A percentile compares a stretch with the other conserved stretches of the same genome.
Conservation (phyloP, 2,888 invertebrate genomes). For the Andrena flavipes region DNA sequence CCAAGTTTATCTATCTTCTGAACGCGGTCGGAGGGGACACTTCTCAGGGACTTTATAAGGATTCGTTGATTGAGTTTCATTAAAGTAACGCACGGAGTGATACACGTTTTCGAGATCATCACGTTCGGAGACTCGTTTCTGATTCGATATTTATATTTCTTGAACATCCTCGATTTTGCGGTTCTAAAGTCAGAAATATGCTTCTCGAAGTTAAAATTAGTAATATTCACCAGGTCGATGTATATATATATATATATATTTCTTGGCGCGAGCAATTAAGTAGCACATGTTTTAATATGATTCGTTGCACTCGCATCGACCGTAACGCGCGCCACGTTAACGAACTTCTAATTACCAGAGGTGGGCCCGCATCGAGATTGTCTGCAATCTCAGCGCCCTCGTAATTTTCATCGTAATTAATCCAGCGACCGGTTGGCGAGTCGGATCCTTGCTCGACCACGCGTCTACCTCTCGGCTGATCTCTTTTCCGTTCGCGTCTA, state of each 20-base stretch:
- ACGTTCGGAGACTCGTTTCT: too few species aligned
- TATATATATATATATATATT: neutral
- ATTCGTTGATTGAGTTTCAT: conserved; percentile 39
- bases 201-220: too few species aligned
- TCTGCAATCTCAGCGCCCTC: conserved; percentile 13
- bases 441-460: neutral
- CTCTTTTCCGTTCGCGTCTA: conserved; percentile 9
- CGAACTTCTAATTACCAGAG: conserved; percentile 48
- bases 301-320: neutral
- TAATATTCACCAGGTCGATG: too few species aligned
- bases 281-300: neutral
- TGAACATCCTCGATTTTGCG: too few species aligned
- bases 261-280: neutral
- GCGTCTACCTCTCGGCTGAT: conserved; percentile 12
- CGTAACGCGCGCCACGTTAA: neutral
- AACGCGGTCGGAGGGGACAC: conserved; percentile 6
- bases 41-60: neutral
- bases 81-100: neutral
- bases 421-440: neutral
- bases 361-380: conserved; percentile 12
- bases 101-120: neutral
- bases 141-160: too few species aligned
- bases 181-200: too few species aligned
- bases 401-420: conserved; percentile 40
- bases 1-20: conserved; percentile 50